Percentiles rank a stretch among this genome's conserved stretches.
Conservation (phyloP, 2,797 vertebrate species). For the Helicolenus hilgendorfi region DNA sequence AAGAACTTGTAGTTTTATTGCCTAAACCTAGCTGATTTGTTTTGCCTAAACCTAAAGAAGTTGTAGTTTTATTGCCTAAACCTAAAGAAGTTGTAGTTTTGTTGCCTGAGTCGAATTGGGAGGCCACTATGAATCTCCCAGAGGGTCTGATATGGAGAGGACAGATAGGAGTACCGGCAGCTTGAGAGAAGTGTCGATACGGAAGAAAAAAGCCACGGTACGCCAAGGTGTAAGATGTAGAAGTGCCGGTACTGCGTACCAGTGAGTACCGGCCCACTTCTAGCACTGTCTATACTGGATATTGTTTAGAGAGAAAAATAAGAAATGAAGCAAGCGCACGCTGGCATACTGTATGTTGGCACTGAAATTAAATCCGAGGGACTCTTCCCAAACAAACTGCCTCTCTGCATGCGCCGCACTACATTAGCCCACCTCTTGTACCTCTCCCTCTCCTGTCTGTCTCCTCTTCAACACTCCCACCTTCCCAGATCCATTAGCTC, state of each 20-base stretch:
- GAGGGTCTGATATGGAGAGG: no score
- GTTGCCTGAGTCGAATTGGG: background rate
- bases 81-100: no score
- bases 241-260: background rate
- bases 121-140: no score
- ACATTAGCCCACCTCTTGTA: conserved; percentile 60
- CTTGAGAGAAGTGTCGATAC: background rate
- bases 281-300: background rate
- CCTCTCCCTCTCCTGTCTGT: conserved; percentile 40
- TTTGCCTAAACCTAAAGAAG: no score
- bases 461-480: conserved; percentile 60
- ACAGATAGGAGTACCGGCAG: background rate
- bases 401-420: conserved; percentile 18
- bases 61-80: no score
- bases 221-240: background rate
- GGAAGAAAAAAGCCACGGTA: background rate
- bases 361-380: background rate
- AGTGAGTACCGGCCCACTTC: no score
- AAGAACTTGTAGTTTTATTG: no score
- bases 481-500: conserved; percentile 77
- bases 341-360: background rate
- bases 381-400: conserved; percentile 12
- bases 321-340: background rate
- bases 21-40: no score
- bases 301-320: background rate